A percentile compares a stretch with the other conserved stretches of the same genome.
Evolutionary conservation across 2,797 vertebrate genomes (phyloP).

Genomic region (Myotis pilosus): DNA sequence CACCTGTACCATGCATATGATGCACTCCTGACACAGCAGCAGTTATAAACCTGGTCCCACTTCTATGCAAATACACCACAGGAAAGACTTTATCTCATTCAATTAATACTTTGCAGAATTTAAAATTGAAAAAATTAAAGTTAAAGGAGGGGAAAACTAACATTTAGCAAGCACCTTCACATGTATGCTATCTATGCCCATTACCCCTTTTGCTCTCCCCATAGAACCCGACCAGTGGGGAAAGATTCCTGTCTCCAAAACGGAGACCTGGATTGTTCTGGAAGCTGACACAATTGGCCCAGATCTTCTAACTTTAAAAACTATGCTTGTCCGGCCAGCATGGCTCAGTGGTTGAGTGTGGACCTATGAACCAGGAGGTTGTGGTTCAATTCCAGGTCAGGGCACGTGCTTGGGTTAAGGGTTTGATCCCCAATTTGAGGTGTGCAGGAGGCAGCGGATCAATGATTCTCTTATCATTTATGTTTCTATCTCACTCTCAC

Average conservation of each 20-base stretch:
- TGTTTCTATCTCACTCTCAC: no score
- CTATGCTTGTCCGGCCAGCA: no score
- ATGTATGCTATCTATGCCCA: rapidly evolving
- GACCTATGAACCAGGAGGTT: no score
- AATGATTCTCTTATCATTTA: no score
- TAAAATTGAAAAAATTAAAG: background rate
- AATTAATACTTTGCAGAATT: background rate
- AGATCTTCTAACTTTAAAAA: background rate
- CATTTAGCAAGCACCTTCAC: background rate
- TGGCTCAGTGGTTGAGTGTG: no score
- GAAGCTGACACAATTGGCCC: background rate
- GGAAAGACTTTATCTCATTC: background rate
- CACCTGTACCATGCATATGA: background rate
- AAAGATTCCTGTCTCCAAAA: background rate
- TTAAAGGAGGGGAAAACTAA: background rate
- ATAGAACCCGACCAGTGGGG: background rate
- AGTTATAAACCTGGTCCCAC: background rate
- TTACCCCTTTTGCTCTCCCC: background rate
- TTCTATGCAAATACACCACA: background rate
- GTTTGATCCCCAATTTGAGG: no score
- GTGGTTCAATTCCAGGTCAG: no score
- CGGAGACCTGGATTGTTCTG: background rate
- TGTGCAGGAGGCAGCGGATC: no score
- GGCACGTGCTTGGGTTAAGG: no score
- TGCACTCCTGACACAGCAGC: background rate